Evolutionary conservation across 2,797 vertebrate species (phyloP).

Genomic region (Protonibea diacanthus): DNA sequence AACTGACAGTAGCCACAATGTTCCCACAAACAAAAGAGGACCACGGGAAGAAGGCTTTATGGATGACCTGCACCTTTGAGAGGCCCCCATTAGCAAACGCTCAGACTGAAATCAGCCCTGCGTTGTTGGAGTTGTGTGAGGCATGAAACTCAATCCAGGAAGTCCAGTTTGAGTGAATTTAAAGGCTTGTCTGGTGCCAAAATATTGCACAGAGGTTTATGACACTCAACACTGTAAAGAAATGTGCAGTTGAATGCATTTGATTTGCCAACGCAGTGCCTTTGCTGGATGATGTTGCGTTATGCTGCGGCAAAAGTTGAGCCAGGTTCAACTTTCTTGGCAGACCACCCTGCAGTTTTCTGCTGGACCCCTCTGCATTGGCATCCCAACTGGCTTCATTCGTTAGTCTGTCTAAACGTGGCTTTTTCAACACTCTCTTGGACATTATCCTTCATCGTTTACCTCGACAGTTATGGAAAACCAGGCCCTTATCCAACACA

Average conservation of each 20-base stretch:
- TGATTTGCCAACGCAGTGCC: too few species aligned
- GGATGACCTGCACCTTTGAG: conserved; percentile 36
- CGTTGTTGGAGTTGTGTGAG: neutral
- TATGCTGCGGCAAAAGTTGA: neutral
- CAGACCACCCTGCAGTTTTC: neutral
- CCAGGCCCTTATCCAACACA: neutral
- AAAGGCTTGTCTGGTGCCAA: neutral
- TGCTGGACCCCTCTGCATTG: neutral
- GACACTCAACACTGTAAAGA: neutral
- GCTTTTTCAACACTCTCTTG: neutral
- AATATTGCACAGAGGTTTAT: neutral
- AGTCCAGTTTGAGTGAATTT: conserved; percentile 3
- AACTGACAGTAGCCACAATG: conserved; percentile 51
- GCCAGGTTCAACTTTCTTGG: neutral
- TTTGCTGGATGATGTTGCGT: neutral
- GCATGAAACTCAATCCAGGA: conserved; percentile 27
- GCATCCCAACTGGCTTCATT: neutral
- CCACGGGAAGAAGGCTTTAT: conserved; percentile 14
- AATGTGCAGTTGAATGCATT: neutral
- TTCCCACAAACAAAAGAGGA: conserved; percentile 19
- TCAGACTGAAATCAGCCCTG: conserved; percentile 22
- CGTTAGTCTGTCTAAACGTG: too few species aligned
- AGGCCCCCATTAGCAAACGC: conserved; percentile 66
- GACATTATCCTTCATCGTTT: conserved; percentile 34
- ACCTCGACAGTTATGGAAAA: neutral